Conservation (phyloP, 2,113 vertebrate species). For the Bolborhynchus lineola region DNA sequence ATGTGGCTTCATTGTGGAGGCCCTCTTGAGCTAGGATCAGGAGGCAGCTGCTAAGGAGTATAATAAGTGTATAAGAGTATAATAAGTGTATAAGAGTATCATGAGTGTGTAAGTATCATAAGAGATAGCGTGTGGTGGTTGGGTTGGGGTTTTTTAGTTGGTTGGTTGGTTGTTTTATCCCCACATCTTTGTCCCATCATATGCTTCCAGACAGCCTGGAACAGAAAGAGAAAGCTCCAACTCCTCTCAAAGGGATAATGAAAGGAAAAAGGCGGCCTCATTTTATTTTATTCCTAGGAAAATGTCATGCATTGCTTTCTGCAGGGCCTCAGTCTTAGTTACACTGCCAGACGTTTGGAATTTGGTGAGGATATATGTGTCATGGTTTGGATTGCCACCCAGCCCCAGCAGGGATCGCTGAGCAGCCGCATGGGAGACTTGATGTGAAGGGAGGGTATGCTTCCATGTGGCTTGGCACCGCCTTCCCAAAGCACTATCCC, state of each 20-base stretch:
- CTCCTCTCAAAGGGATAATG: neutral
- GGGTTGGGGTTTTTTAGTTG: neutral
- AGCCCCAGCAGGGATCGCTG: neutral
- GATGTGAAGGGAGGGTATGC: neutral
- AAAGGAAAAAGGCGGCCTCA: neutral
- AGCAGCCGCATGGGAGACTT: neutral
- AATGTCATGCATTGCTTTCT: neutral
- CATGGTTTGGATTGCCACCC: neutral
- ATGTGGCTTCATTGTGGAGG: rapidly evolving
- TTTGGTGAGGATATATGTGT: neutral
- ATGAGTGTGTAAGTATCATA: neutral
- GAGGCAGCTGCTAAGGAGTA: neutral
- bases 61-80: neutral
- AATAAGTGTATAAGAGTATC: neutral
- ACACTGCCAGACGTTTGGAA: neutral
- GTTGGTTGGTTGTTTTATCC: neutral
- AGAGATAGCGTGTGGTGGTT: neutral
- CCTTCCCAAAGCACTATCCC: neutral
- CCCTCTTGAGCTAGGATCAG: neutral
- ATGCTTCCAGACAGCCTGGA: neutral
- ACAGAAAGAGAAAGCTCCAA: neutral
- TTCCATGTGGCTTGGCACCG: neutral
- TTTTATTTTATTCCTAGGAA: neutral
- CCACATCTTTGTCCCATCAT: neutral
- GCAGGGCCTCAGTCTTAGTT: neutral